A percentile compares a stretch with the other conserved stretches of the same genome.
Evolutionary conservation across 1,140 invertebrate genomes (phyloP).

Genomic region (Hesperophylax magnus): DNA sequence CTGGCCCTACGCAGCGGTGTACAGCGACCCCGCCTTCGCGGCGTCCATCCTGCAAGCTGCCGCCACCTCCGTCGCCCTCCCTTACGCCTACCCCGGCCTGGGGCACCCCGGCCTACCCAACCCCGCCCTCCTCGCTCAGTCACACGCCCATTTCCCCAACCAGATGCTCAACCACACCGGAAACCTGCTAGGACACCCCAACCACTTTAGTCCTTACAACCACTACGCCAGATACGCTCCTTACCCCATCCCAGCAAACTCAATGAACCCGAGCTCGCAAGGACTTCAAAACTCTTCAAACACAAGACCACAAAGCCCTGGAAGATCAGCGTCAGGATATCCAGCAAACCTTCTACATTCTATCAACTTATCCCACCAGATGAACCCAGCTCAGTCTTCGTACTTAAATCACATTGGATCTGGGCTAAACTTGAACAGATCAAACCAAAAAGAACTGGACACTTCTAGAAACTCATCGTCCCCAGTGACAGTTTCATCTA

Average conservation of each 20-base stretch:
- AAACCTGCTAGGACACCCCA: constrained; percentile 63
- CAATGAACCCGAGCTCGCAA: constrained; percentile 55
- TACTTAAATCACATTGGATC: constrained; percentile 17
- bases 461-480: constrained; percentile 48
- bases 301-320: constrained; percentile 9
- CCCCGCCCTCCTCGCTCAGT: constrained; percentile 66
- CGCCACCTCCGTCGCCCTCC: constrained; percentile 76
- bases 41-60: constrained; percentile 93
- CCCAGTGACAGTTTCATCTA: constrained; percentile 50
- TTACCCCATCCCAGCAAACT: constrained; percentile 58
- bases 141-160: constrained; percentile 65
- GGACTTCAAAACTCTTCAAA: constrained; percentile 47
- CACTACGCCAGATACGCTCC: constrained; percentile 65
- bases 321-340: constrained; percentile 33
- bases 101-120: constrained; percentile 68
- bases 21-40: constrained; percentile 92
- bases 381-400: constrained; percentile 47
- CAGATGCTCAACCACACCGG: constrained; percentile 65
- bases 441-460: constrained; percentile 38
- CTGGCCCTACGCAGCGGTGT: constrained; percentile 95
- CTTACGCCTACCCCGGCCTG: constrained; percentile 71
- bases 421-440: constrained; percentile 17
- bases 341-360: constrained; percentile 55
- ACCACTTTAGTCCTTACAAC: constrained; percentile 59
- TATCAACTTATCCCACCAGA: constrained; percentile 51